These are phyloP conservation scores for Ciconia nigra DNA, from an alignment of 2,797 vertebrate species.

Conservation along the genomic window DNA sequence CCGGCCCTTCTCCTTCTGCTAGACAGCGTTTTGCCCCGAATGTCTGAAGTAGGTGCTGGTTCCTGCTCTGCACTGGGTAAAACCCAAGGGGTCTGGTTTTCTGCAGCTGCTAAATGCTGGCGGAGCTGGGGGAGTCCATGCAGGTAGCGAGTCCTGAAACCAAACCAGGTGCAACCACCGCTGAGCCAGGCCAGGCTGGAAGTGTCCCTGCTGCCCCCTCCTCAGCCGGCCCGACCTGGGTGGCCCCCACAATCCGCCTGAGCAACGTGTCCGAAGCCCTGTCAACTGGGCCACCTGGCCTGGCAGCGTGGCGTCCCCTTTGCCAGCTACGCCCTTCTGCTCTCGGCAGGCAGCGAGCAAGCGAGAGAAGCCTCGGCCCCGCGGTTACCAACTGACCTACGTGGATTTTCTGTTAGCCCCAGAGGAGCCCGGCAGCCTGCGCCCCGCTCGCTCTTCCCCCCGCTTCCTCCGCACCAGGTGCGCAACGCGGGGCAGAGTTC, in stretches of 20 bases:
- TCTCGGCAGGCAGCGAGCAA: neutral
- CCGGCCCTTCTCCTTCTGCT: neutral
- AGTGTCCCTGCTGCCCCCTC: neutral
- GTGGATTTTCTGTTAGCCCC: neutral
- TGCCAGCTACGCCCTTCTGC: neutral
- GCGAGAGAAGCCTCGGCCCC: neutral
- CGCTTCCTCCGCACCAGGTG: no score
- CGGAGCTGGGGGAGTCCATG: fast-evolving
- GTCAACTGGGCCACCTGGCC: neutral
- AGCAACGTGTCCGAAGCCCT: neutral
- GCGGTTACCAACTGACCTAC: fast-evolving
- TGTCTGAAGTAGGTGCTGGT: fast-evolving
- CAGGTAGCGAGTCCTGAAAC: neutral
- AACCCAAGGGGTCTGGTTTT: neutral
- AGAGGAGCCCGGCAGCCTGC: neutral
- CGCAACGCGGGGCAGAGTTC: neutral
- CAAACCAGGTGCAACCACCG: neutral
- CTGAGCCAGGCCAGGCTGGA: neutral
- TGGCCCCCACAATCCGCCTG: fast-evolving
- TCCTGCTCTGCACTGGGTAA: neutral
- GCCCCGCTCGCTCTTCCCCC: neutral
- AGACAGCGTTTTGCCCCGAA: fast-evolving
- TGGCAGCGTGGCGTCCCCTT: neutral
- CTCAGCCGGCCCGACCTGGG: neutral
- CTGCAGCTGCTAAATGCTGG: neutral